A percentile compares a stretch with the other conserved stretches of the same genome.
Conservation (phyloP, 2,888 invertebrate genomes). For the Papilio gigon region DNA sequence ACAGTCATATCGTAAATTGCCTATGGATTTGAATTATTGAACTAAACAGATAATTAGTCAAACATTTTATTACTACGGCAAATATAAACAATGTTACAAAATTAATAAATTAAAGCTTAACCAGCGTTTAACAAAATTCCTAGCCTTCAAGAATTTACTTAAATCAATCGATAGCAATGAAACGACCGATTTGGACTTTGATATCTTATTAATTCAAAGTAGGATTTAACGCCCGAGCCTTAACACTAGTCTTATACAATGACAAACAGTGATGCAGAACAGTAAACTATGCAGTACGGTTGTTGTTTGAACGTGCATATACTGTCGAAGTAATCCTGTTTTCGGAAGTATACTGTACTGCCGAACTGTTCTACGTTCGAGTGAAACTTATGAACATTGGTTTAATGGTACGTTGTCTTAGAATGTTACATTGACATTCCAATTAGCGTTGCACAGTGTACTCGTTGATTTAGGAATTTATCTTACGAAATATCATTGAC, state of each 20-base stretch:
- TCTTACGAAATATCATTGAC: constrained; percentile 24
- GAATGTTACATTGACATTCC: constrained; percentile 37
- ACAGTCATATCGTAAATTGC: not conserved
- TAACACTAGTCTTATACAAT: not conserved
- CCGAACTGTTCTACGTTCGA: not conserved
- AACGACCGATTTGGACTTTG: constrained; percentile 24
- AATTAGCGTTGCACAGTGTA: constrained; percentile 28
- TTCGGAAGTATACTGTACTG: not conserved
- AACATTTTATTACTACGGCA: not conserved
- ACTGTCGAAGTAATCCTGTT: too few species aligned
- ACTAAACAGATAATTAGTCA: not conserved
- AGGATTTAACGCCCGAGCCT: constrained; percentile 11
- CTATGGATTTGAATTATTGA: not conserved
- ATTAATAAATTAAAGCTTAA: constrained; percentile 7
- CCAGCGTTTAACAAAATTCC: constrained; percentile 4
- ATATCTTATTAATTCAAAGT: constrained; percentile 32
- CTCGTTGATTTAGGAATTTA: constrained; percentile 21
- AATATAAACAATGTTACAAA: not conserved
- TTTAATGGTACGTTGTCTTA: constrained; percentile 33
- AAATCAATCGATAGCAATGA: constrained; percentile 29
- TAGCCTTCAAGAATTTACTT: constrained; percentile 3
- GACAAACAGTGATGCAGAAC: too few species aligned
- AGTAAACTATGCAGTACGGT: too few species aligned
- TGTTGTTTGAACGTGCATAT: too few species aligned
- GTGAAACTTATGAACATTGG: too few species aligned